A percentile compares a stretch with the other conserved stretches of the same genome.
Conservation (phyloP, 2,888 invertebrate species). For the Sminthurinus aureus region DNA sequence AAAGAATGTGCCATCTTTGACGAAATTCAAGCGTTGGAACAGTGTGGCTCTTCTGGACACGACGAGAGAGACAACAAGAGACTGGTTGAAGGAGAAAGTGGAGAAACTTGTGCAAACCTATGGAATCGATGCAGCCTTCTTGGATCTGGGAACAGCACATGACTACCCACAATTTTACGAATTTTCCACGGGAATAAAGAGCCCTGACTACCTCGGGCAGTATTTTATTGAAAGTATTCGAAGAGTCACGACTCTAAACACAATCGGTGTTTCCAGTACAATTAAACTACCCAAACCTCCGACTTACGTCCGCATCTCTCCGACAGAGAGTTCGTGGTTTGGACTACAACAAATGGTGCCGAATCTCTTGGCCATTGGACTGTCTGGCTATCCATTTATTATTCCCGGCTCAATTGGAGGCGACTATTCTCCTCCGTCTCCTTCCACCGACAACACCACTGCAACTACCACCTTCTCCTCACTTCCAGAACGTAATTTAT, state of each 20-base stretch:
- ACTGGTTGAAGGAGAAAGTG: slow-evolving; percentile 81
- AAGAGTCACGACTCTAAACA: slow-evolving; percentile 65
- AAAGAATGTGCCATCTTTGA: slow-evolving; percentile 75
- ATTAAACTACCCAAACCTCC: slow-evolving; percentile 82
- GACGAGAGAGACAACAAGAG: slow-evolving; percentile 80
- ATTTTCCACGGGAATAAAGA: slow-evolving; percentile 72
- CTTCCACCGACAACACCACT: not conserved
- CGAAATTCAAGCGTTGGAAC: slow-evolving; percentile 77
- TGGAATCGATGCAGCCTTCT: slow-evolving; percentile 83
- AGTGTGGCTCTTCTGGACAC: slow-evolving; percentile 88
- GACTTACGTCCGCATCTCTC: slow-evolving; percentile 84
- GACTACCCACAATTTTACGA: slow-evolving; percentile 86
- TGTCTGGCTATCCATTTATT: slow-evolving; percentile 91
- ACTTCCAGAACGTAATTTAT: slow-evolving; percentile 79
- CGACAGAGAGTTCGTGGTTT: slow-evolving; percentile 87
- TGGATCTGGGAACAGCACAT: slow-evolving; percentile 82
- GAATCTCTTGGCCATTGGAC: slow-evolving; percentile 84
- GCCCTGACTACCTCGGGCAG: slow-evolving; percentile 84
- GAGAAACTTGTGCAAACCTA: slow-evolving; percentile 75
- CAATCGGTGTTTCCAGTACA: slow-evolving; percentile 83
- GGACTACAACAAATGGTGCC: slow-evolving; percentile 84
- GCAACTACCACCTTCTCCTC: not conserved
- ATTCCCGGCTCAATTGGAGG: slow-evolving; percentile 95
- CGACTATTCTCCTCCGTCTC: slow-evolving; percentile 64
- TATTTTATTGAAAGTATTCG: slow-evolving; percentile 72